Base-by-base conservation (phyloP, 2,888 invertebrate species). In the Leucophenga montana region DNA sequence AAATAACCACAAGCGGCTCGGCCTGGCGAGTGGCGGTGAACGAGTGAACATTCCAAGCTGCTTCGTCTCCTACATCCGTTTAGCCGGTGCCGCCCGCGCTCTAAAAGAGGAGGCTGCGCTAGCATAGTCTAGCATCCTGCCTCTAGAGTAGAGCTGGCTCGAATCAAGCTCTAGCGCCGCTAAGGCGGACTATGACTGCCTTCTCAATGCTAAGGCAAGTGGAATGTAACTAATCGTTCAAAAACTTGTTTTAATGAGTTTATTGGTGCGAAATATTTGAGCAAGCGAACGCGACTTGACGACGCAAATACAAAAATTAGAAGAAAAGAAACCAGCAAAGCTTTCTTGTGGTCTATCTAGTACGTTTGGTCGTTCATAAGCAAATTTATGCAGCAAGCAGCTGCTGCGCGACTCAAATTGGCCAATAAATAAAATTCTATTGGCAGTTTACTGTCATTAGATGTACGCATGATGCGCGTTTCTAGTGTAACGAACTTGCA, bases 211-310 rank as follows among this genome's bases (percentile, higher is more conserved):
- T 11, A 4, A 2, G 39, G 61, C 62, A 64, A 64, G 62, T 75
- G 84, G 81, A 82, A 82, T 82, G 81, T 78, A 81, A 81, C 81
- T 84, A 84, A 78, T 80, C 77, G 84, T 78, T 64, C 80, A 80
- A 82, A 80, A 80, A 69, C 66, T 66, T 44, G 66, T 66, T 66
- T 54, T 56, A 66, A 66, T 64, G 46, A 64, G 62, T 64, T 64
- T 64, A 64, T 64, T 64, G 62, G 62, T 64, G 62, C 62, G 62
- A 64, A 64, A 64, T 46, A 48, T 64, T 64, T 64, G 57, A 27
- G 62, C 48, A 48, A 64, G n/a, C 57, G 27, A 57, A 57, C 57
- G 50, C 50, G 18, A 18, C 18, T 18, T 16, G 50, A 16, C 50
- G 50, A 50, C 18, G 16, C 50, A 50, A 50, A 18, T 50, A n/a